Conservation (phyloP, 1,140 invertebrate species). For the Oreohelix idahoensis region DNA sequence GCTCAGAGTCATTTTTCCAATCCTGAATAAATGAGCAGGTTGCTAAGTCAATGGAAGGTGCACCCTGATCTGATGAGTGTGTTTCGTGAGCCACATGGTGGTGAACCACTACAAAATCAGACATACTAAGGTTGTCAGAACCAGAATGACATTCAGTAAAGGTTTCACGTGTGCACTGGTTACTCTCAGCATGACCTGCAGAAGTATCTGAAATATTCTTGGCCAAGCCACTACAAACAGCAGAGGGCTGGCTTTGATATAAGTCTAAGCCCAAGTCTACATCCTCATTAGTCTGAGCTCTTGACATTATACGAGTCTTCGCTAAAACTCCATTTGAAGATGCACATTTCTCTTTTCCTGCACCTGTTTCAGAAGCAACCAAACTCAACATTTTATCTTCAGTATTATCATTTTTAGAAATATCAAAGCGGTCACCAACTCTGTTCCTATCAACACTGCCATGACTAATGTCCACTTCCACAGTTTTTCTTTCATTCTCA, state of each 20-base stretch:
- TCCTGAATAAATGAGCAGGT: not conserved
- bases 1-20: not conserved
- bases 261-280: not conserved
- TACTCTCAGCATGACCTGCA: not conserved
- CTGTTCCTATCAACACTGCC: not conserved
- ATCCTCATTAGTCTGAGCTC: not conserved
- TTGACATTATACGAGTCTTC: not conserved
- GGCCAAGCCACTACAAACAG: not conserved
- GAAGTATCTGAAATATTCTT: not conserved
- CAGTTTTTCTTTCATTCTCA: not conserved
- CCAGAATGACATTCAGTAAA: not conserved
- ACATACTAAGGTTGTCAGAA: conserved; percentile 6
- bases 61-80: not conserved
- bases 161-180: not conserved
- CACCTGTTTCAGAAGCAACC: too few species aligned
- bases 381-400: too few species aligned
- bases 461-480: not conserved
- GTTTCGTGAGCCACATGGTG: not conserved
- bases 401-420: too few species aligned
- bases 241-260: not conserved
- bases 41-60: not conserved
- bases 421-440: not conserved
- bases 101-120: conserved; percentile 1
- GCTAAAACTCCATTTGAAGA: not conserved
- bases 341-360: not conserved